phyloP scores from a whole-genome alignment of 2,888 invertebrate species.

The Tachina fera region DNA sequence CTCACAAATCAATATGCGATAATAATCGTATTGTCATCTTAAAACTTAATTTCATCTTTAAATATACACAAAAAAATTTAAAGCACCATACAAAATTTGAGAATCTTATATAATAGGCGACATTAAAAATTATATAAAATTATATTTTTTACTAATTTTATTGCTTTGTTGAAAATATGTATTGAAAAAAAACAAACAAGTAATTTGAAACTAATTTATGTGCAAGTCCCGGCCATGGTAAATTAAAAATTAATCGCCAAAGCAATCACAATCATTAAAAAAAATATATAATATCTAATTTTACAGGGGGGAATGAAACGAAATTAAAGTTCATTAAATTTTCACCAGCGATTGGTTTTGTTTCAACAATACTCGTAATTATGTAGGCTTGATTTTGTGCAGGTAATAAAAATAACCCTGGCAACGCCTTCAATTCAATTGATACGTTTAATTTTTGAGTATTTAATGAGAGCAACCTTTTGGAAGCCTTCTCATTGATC shows the following conservation, averaged over 20 bases:
- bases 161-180: background rate
- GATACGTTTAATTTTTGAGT: background rate
- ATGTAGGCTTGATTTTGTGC: background rate
- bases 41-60: no score
- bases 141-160: background rate
- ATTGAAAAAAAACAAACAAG: background rate
- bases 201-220: constrained; percentile 2
- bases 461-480: background rate
- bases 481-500: background rate
- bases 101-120: no score
- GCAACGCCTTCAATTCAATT: background rate
- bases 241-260: background rate
- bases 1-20: no score
- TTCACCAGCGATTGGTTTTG: background rate
- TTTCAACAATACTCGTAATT: background rate
- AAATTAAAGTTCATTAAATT: background rate
- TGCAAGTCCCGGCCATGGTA: background rate
- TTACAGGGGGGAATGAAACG: background rate
- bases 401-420: background rate
- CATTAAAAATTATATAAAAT: no score
- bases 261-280: background rate
- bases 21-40: no score
- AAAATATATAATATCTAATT: background rate
- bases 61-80: no score
- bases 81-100: no score